phyloP scores from a whole-genome alignment of 1,140 invertebrate species.

The Tetramorium alpestre region DNA sequence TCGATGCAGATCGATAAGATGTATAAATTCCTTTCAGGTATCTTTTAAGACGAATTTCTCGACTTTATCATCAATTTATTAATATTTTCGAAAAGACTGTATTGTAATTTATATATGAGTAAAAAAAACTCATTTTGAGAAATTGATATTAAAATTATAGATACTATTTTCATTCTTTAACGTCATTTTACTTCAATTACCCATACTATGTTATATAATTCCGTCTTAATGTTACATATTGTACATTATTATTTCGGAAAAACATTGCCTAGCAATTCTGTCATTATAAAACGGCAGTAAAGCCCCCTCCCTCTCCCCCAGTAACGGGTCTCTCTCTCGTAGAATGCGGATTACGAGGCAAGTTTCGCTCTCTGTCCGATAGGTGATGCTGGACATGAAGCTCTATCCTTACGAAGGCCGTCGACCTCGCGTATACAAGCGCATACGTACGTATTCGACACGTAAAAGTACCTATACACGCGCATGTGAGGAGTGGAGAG shows the following conservation, averaged over 20 bases:
- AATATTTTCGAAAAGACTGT: neutral
- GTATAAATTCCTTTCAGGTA: neutral
- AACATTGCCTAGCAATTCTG: constrained; percentile 38
- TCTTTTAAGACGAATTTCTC: neutral
- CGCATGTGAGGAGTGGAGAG: constrained; percentile 61
- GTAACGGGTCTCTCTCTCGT: constrained; percentile 76
- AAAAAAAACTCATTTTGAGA: neutral
- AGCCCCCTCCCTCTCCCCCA: constrained; percentile 27
- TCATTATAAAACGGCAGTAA: constrained; percentile 42
- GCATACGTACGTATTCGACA: constrained; percentile 34
- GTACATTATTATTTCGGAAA: constrained; percentile 47
- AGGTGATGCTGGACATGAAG: constrained; percentile 83
- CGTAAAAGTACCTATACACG: constrained; percentile 47
- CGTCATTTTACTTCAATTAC: neutral
- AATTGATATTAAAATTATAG: neutral
- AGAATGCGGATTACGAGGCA: constrained; percentile 79
- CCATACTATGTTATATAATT: neutral
- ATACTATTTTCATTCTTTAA: neutral
- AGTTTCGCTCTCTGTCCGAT: constrained; percentile 81
- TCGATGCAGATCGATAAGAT: neutral
- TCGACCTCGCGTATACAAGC: constrained; percentile 78
- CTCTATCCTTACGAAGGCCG: constrained; percentile 83
- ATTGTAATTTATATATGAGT: neutral
- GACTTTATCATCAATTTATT: neutral
- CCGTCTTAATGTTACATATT: neutral